Evolutionary conservation across 2,888 invertebrate species (phyloP).

Genomic region (Meganola albula): DNA sequence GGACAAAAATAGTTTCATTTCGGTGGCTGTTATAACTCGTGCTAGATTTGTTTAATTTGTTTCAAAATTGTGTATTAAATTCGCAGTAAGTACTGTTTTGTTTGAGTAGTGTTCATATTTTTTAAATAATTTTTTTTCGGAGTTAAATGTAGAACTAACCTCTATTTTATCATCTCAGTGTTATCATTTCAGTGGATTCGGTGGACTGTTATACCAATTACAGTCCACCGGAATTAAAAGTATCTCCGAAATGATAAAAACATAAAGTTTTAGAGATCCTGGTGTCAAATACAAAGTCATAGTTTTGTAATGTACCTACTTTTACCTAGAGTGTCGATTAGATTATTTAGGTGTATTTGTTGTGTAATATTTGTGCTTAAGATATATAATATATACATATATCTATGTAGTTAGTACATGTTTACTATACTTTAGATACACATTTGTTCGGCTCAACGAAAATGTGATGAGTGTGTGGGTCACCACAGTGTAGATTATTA

Average conservation of each 20-base stretch:
- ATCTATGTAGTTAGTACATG: slow-evolving; percentile 1
- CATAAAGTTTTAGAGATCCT: not conserved
- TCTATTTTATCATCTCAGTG: not conserved
- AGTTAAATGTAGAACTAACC: too few relatives aligned
- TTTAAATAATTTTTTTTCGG: too few relatives aligned
- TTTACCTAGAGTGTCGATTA: not conserved
- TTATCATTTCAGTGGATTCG: slow-evolving; percentile 1
- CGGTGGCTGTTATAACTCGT: too few relatives aligned
- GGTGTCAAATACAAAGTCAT: slow-evolving; percentile 1
- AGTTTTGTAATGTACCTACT: slow-evolving; percentile 1
- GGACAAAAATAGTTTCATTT: too few relatives aligned
- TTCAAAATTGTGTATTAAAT: too few relatives aligned
- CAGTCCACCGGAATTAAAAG: not conserved
- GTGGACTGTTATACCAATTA: too few relatives aligned
- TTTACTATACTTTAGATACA: not conserved
- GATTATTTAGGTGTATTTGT: not conserved
- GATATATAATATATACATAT: slow-evolving; percentile 1
- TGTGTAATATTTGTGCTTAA: slow-evolving; percentile 1
- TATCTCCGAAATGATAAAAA: too few relatives aligned
- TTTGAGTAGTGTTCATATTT: too few relatives aligned
- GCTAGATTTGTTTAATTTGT: too few relatives aligned
- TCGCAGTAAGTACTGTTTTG: too few relatives aligned
- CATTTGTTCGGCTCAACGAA: slow-evolving; percentile 1
- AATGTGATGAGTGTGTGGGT: slow-evolving; percentile 4
- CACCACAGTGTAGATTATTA: slow-evolving; percentile 6